Evolutionary conservation across 2,113 vertebrate genomes (phyloP).

Genomic region (Cisticola juncidis): DNA sequence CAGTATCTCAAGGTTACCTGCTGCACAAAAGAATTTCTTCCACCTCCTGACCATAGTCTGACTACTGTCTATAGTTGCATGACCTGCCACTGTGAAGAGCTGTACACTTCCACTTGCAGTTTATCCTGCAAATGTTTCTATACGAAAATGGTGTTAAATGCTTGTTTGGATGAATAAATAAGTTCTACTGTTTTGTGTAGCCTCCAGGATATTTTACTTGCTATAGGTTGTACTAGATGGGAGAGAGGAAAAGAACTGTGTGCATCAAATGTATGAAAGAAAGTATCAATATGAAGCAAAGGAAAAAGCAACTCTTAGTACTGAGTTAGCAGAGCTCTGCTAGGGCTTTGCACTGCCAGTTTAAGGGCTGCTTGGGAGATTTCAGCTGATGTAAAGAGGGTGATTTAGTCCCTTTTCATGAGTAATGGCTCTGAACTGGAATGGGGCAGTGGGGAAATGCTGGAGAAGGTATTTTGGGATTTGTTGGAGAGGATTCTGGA

Average conservation of each 20-base stretch:
- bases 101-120: neutral
- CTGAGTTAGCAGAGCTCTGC: neutral
- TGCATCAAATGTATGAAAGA: neutral
- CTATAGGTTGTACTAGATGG: neutral
- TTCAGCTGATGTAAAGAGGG: neutral
- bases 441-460: neutral
- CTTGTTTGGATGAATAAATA: neutral
- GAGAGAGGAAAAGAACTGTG: neutral
- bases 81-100: neutral
- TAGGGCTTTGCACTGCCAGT: neutral
- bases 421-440: neutral
- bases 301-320: neutral
- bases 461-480: neutral
- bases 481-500: neutral
- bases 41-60: neutral
- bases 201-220: neutral
- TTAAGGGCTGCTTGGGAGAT: neutral
- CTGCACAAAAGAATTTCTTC: neutral
- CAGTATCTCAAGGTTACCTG: neutral
- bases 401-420: neutral
- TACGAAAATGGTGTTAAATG: neutral
- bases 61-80: neutral
- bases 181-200: neutral
- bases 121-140: neutral
- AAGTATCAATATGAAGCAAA: neutral